phyloP scores from a whole-genome alignment of 2,113 vertebrate species.

The Prochilodus magdalenae region DNA sequence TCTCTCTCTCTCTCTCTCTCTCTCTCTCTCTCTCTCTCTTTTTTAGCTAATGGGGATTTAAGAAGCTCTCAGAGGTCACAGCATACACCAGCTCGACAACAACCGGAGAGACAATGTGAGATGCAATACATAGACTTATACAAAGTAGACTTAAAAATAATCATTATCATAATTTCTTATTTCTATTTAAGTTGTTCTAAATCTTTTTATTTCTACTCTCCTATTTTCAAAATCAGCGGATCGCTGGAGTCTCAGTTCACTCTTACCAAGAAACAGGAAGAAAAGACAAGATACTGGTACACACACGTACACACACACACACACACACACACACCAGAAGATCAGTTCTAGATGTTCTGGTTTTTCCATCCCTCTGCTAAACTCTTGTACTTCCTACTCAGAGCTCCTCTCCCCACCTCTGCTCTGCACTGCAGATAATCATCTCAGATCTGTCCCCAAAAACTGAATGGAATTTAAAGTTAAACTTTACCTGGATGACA shows the following conservation, averaged over 20 bases:
- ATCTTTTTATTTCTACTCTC: no score
- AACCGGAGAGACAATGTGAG: conserved; percentile 53
- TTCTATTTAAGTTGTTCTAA: no score
- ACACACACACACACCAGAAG: not conserved
- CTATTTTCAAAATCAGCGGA: conserved; percentile 43
- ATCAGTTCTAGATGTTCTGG: conserved; percentile 42
- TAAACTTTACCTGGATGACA: no score
- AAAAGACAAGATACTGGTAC: conserved; percentile 50
- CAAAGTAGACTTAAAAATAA: no score
- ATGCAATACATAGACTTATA: not conserved
- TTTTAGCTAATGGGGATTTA: conserved; percentile 26
- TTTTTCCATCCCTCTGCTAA: conserved; percentile 44
- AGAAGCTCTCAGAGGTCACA: conserved; percentile 6
- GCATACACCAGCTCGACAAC: conserved; percentile 39
- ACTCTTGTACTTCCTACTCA: not conserved
- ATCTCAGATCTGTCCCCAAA: no score
- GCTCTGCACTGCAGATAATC: no score
- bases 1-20: not conserved
- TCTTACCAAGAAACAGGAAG: conserved; percentile 52
- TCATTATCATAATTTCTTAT: no score
- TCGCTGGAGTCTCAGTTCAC: conserved; percentile 58
- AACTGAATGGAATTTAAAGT: no score
- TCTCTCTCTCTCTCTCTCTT: not conserved
- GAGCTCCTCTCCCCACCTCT: no score
- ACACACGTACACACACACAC: not conserved